Percentiles rank a stretch among this genome's conserved stretches.
phyloP scores from a whole-genome alignment of 2,113 vertebrate species.

The Rhea americana region DNA sequence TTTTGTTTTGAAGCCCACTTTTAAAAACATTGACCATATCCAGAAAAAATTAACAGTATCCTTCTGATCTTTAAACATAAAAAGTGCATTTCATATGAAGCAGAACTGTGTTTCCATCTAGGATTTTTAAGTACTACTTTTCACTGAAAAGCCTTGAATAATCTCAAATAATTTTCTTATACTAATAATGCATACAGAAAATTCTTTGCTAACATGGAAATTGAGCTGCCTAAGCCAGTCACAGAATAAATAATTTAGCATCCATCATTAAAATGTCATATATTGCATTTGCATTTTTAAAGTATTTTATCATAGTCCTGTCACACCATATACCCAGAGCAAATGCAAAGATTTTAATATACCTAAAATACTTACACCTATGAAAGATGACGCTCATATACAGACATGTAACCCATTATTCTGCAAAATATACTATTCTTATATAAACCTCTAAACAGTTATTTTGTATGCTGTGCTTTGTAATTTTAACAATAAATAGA shows the following conservation, averaged over 20 bases:
- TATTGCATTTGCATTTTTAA: not conserved
- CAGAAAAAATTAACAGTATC: not conserved
- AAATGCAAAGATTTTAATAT: not conserved
- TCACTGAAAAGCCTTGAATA: not conserved
- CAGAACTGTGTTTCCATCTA: not conserved
- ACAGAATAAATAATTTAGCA: not conserved
- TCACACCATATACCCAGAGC: not conserved
- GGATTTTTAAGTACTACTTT: not conserved
- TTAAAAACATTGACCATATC: constrained; percentile 38
- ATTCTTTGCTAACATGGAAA: not conserved
- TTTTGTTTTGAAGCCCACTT: not conserved
- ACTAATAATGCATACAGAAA: not conserved
- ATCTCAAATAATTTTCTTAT: not conserved
- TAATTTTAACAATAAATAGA: not conserved
- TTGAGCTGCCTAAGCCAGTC: not conserved
- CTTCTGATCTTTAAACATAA: constrained; percentile 46
- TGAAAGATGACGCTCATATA: not conserved
- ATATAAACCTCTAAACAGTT: fast-evolving
- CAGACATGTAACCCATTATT: not conserved
- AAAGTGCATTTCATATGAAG: not conserved
- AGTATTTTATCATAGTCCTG: not conserved
- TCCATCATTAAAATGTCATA: not conserved
- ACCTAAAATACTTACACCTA: not conserved
- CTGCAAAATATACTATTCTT: not conserved
- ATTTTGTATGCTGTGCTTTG: not conserved